Evolutionary conservation across 2,888 invertebrate genomes (phyloP), one percentile per base, ranked within the genome.

Genomic region (Ochlodes sylvanus): DNA sequence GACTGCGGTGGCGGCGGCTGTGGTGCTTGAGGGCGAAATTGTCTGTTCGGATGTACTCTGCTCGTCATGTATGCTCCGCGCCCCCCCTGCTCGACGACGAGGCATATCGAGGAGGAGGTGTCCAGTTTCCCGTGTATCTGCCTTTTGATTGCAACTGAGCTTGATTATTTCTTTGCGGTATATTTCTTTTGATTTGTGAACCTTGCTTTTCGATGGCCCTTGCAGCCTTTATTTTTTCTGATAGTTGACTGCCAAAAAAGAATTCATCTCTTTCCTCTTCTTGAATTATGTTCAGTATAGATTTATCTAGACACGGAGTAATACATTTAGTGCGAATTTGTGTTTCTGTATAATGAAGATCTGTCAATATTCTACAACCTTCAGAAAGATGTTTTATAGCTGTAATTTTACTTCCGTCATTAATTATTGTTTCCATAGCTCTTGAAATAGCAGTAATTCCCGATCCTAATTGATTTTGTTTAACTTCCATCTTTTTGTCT

Each of bases 201-300:
- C 68, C 57, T 19, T 62, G 56, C n/a, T 27, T 44, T 41, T 68
- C 47, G 2, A 69, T 72, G 0, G 66, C 68, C 7, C 72, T 72
- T 0, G 71, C 21, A 0, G 71, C 71, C 32, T 72, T 72, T 3
- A 72, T 72, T 44, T 73, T 72, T 14, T 75, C 72, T 1, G 70
- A 19, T 0, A 75, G 34, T 14, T 60, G 69, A 4, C 14, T 47
- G 0, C 74, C 75, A 17, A 74, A 75, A 0, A 77, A 52, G 0
- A 65, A 67, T 12, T 73, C 71, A 50, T 77, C 76, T 14, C 75
- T 58, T 12, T 72, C 74, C 0, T 14, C 2, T 0, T 75, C 75
- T 9, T 72, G 55, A 12, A 72, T 68, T 0, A 74, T 32, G 7
- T 57, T 65, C 0, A 71, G 38, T 34, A 73, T 73, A 3, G 70